Evolutionary conservation across 1,140 invertebrate genomes (phyloP).

Genomic region (Pectinophora gossypiella): DNA sequence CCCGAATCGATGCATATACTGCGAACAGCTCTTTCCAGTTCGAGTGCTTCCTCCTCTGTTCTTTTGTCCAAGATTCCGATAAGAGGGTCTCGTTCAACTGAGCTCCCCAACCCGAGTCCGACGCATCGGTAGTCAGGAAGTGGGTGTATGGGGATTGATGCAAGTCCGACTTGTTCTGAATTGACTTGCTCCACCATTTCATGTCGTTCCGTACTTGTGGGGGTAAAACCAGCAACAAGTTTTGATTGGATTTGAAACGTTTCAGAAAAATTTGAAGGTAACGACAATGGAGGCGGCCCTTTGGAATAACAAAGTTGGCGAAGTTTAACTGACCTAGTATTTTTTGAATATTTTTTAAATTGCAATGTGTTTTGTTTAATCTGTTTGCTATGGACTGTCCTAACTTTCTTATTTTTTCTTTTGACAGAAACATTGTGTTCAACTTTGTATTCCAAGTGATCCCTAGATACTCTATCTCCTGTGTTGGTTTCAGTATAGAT

Average conservation of each 20-base stretch:
- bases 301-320: conserved; percentile 15
- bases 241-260: conserved; percentile 8
- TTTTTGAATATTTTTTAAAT: neutral
- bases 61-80: conserved; percentile 15
- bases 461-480: conserved; percentile 24
- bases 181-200: conserved; percentile 19
- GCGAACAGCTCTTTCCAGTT: conserved; percentile 23
- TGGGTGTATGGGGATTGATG: conserved; percentile 12
- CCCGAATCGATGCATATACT: neutral
- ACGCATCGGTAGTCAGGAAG: conserved; percentile 32
- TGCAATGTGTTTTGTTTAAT: conserved; percentile 38
- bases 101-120: conserved; percentile 20
- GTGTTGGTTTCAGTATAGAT: conserved; percentile 15
- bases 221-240: neutral
- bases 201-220: conserved; percentile 10
- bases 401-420: conserved; percentile 7
- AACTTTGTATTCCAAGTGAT: conserved; percentile 23
- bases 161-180: conserved; percentile 10
- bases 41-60: conserved; percentile 22
- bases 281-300: conserved; percentile 44
- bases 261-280: conserved; percentile 11
- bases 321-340: neutral
- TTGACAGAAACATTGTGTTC: conserved; percentile 12
- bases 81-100: conserved; percentile 16
- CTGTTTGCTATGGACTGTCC: neutral